These are phyloP conservation scores for Aphelinus atriplicis DNA, from an alignment of 1,140 invertebrate genomes.

Conservation along the genomic window DNA sequence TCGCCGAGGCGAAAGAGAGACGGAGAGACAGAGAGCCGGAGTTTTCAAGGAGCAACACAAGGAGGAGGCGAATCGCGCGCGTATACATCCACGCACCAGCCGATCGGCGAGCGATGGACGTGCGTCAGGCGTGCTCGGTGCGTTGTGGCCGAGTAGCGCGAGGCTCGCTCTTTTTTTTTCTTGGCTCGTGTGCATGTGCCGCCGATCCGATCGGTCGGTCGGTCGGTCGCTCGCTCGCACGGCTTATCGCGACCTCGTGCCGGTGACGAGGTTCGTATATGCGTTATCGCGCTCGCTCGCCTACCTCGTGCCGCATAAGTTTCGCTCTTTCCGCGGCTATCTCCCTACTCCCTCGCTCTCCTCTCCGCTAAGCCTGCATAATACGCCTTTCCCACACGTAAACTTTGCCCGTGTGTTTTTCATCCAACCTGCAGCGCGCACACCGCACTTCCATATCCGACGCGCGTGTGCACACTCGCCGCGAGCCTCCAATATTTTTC, in stretches of 20 bases:
- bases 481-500: too few relatives aligned
- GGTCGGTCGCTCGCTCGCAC: too few relatives aligned
- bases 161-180: background rate
- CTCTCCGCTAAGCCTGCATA: background rate
- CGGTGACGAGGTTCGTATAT: constrained; percentile 3
- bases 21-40: too few relatives aligned
- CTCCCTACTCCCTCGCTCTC: constrained; percentile 23
- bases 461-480: too few relatives aligned
- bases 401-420: background rate
- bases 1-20: too few relatives aligned
- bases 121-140: too few relatives aligned
- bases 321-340: background rate
- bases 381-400: background rate
- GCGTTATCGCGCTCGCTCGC: constrained; percentile 10
- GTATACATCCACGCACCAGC: background rate
- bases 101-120: background rate
- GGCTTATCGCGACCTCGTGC: constrained; percentile 22
- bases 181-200: too few relatives aligned
- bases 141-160: too few relatives aligned
- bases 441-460: background rate
- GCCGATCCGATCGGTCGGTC: too few relatives aligned
- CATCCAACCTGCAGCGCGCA: background rate
- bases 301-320: background rate
- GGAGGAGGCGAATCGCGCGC: background rate
- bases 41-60: too few relatives aligned